Base-by-base conservation (phyloP, 2,113 vertebrate species). In the Lasiurus cinereus region DNA sequence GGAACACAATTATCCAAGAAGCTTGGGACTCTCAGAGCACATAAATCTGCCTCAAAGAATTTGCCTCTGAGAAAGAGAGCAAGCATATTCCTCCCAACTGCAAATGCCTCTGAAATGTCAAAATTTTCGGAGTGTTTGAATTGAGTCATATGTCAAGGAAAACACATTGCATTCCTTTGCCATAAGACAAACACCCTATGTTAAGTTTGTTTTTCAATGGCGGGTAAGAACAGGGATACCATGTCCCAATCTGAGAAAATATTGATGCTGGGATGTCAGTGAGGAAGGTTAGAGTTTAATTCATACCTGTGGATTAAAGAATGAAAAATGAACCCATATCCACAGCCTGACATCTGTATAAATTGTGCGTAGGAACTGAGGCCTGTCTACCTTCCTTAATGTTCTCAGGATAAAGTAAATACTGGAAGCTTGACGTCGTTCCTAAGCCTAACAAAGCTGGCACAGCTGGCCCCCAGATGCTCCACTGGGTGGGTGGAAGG, bases 381-480 rank as follows among this genome's bases (percentile, higher is more conserved):
- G 82, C 84, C 94, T 43, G 62, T 67, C 97, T 93, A 95, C 94
- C 78, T 96, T 67, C 82, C 90, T 93, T 78, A 89, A 86, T 72
- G 69, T 92, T 88, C 95, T 96, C 14, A 4, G 84, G 66, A 92
- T 95, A 97, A 96, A 96, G 96, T 97, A 96, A 97, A 97, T 88
- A 96, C 73, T 79, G 78, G 84, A 73, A n/a, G 70, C 93, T 87
- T 93, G 93, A 84, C 22, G 22, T 94, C 84, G 84, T 85, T 83
- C 77, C 92, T 72, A 86, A 96, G 85, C 95, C 95, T 92, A 78
- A 82, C 77, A 85, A 69, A 83, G 84, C 77, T 82, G 90, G 93
- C 82, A 76, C 96, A 97, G 96, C 90, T 96, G 96, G 84, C 1
- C 8, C 95, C 95, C 96, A 97, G 92, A 97, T 97, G 96, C 82